These are phyloP conservation scores for Ceramica pisi DNA, from an alignment of 2,888 invertebrate genomes.

Conservation along the genomic window DNA sequence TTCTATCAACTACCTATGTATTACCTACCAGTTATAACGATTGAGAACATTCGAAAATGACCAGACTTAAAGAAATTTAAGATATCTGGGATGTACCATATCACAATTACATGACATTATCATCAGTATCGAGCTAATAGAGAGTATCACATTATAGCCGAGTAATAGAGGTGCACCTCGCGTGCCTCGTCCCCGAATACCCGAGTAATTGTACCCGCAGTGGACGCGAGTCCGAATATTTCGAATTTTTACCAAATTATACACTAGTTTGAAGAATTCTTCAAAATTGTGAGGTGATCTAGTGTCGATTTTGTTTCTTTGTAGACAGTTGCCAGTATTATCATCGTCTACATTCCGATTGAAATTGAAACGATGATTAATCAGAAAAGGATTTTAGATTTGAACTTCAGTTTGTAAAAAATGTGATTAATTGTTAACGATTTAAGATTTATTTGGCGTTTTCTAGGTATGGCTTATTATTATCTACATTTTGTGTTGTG, in stretches of 20 bases:
- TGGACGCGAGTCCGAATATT: constrained; percentile 71
- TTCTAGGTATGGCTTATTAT: constrained; percentile 3
- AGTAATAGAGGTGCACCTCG: constrained; percentile 65
- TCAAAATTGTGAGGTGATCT: constrained; percentile 58
- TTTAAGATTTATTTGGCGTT: constrained; percentile 32
- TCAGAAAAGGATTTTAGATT: constrained; percentile 44
- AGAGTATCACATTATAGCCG: constrained; percentile 53
- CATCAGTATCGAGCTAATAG: constrained; percentile 49
- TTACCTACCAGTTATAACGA: too few relatives aligned
- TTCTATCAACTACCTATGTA: too few relatives aligned
- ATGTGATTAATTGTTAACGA: constrained; percentile 57
- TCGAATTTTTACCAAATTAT: constrained; percentile 78
- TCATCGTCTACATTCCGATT: constrained; percentile 55
- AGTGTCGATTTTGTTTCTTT: constrained; percentile 45
- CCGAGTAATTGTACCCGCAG: constrained; percentile 71
- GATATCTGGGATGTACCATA: neutral
- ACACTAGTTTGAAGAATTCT: constrained; percentile 67
- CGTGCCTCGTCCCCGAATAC: constrained; percentile 68
- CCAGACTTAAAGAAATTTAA: neutral
- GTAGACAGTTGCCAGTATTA: constrained; percentile 38
- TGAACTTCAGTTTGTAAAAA: constrained; percentile 44
- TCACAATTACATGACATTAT: constrained; percentile 59
- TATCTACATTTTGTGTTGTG: neutral
- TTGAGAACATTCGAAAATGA: too few relatives aligned
- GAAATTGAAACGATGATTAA: constrained; percentile 61